Evolutionary conservation across 92 coral and sea anemone species (phyloP), one percentile per base, ranked within the genome.

Genomic region (Phenganax stokvisi): DNA sequence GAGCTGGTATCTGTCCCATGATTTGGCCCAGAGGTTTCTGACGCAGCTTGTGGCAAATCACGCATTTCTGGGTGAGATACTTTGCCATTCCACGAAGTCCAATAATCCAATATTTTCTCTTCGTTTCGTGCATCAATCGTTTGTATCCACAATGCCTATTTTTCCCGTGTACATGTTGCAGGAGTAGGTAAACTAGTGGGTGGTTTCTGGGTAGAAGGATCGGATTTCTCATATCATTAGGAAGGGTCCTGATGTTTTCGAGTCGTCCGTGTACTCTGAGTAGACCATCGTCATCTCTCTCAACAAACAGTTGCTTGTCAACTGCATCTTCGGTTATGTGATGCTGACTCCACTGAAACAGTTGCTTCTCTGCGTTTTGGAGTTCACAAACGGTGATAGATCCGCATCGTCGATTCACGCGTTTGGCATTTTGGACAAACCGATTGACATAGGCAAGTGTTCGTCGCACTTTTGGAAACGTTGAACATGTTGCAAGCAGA

Each of bases 1-100:
- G 71, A 53, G 76, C 79, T 61, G 90, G 89, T 85, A 10, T 85
- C 89, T 75, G 87, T 11, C 92, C 89, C 87, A 89, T 89, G 53
- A 89, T 80, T 72, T 89, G 87, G 10, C 59, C 87, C 53, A 89
- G 56, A 56, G 92, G 84, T 70, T 85, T 82, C 72, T 80, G 60
- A 55, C 80, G 84, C 15, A 86, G 83, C 74, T 81, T 86, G 61
- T 85, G 56, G 86, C 88, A 88, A 55, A 57, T 69, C 27, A 82
- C 87, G 62, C 92, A 89, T 67, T 83, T 83, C 59, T 75, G 73
- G 28, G 85, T 75, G 59, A 88, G 84, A 29, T 59, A 58, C 59
- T 82, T 88, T 30, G 89, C 76, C 57, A 72, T 85, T 51, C 82
- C 84, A 59, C 87, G 75, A 44, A 86, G 54, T 56, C 87, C 76